Evolutionary conservation across 2,797 vertebrate genomes (phyloP), one percentile per base, ranked within the genome.

Genomic region (Alca torda): DNA sequence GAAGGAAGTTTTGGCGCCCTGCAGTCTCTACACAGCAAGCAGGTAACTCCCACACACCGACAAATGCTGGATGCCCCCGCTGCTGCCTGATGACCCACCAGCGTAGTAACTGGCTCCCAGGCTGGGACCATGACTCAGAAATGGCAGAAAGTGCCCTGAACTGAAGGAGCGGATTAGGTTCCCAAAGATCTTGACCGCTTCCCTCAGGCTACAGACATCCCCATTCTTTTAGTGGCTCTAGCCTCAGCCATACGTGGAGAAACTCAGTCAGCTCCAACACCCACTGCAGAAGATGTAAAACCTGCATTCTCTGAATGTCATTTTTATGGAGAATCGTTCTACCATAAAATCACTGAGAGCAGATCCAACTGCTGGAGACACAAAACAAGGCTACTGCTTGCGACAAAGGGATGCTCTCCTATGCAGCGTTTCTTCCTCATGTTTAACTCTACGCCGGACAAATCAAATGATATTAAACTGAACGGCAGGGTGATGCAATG

Each of bases 371-470:
- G 60, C 91, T 87, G 80, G 68, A 77, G 75, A 77, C 23, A 37
- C 11, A 73, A 59, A 76, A 39, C 46, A 69, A 48, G 26, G 35
- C 51, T 72, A 74, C n/a, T 6, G 43, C 39, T 84, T 59, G n/a
- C 57, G 54, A 33, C 13, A 56, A 45, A 69, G 70, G 19, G 41
- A 75, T 18, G 28, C 35, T 79, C 48, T 82, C 82, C 51, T 35
- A 8, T 6, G 13, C 48, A 30, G 60, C 0, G 2, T 35, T 77
- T 37, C 51, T 48, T 67, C 39, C 19, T 14, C 4, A 1, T 1
- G 3, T 51, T 90, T 90, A 70, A 64, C 77, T 57, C 73, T 16
- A 19, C 1, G 9, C 35, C 21, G 21, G 64, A 77, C 81, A 83
- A 92, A 60, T 41, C 63, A 50, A 87, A 79, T 3, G 7, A 12